Percentiles rank a stretch among this genome's conserved stretches.
Conservation (phyloP, 1,140 invertebrate genomes). For the Aphis gossypii region DNA sequence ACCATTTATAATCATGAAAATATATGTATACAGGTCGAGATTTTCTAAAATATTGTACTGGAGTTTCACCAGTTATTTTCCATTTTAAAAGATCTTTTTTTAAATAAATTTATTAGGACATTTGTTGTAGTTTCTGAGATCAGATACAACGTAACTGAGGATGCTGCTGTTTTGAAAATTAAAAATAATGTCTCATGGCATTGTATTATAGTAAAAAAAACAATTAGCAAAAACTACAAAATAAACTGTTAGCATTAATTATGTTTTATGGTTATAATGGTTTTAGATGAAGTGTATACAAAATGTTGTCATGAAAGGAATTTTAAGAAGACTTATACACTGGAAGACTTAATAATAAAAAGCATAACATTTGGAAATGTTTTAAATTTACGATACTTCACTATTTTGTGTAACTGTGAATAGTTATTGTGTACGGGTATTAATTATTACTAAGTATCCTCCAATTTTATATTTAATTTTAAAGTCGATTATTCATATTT, state of each 20-base stretch:
- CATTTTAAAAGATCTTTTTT: background rate
- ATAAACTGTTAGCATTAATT: background rate
- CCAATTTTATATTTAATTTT: background rate
- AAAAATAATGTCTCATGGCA: background rate
- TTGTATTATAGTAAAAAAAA: background rate
- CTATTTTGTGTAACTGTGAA: background rate
- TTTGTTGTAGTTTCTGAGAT: background rate
- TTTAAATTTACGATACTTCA: background rate
- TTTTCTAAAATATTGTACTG: background rate
- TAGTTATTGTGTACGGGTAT: background rate
- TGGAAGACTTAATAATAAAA: background rate
- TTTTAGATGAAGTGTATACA: background rate
- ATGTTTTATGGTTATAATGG: background rate
- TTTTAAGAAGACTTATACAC: background rate
- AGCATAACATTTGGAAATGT: background rate
- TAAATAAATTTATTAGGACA: background rate
- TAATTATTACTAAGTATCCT: background rate
- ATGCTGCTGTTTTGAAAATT: background rate
- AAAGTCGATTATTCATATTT: background rate
- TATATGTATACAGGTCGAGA: too few species aligned
- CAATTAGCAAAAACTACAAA: background rate
- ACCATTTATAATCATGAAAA: background rate
- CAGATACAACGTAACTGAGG: background rate
- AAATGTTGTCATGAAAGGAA: background rate
- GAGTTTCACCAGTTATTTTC: background rate